Conservation (phyloP, 2,113 vertebrate genomes). For the Pseudonaja textilis region DNA sequence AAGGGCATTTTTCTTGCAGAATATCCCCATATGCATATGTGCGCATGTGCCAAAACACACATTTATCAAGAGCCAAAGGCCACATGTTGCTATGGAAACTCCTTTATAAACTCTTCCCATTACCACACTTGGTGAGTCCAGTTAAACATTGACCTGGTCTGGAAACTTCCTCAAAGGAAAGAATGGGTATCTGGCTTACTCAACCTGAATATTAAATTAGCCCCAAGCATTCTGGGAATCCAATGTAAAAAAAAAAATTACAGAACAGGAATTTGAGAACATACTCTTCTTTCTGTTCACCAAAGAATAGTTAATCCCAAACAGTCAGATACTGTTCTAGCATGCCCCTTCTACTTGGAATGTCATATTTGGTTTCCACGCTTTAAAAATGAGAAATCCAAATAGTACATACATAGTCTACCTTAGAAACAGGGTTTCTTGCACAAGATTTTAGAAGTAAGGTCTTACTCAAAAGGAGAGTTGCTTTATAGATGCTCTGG, state of each 20-base stretch:
- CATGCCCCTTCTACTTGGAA: background rate
- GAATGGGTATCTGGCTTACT: background rate
- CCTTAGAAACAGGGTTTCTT: background rate
- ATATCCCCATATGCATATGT: background rate
- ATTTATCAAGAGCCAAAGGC: slow-evolving; percentile 17
- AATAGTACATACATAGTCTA: background rate
- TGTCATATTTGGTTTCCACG: background rate
- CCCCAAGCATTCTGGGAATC: background rate
- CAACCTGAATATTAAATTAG: slow-evolving; percentile 27
- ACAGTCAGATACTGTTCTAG: background rate
- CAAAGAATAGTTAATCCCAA: background rate
- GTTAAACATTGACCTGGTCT: slow-evolving; percentile 75
- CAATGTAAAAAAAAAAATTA: background rate
- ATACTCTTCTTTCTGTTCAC: background rate
- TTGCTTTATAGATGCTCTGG: background rate
- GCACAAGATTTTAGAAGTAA: background rate
- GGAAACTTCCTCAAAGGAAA: slow-evolving; percentile 8
- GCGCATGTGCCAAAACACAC: background rate
- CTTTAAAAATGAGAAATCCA: background rate
- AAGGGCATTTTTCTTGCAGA: slow-evolving; percentile 9
- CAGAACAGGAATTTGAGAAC: background rate
- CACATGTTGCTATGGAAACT: slow-evolving; percentile 37
- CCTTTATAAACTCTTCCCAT: background rate
- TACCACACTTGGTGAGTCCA: slow-evolving; percentile 41
- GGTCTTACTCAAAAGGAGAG: background rate